phyloP scores from a whole-genome alignment of 2,113 vertebrate genomes.

The Oryzias curvinotus region DNA sequence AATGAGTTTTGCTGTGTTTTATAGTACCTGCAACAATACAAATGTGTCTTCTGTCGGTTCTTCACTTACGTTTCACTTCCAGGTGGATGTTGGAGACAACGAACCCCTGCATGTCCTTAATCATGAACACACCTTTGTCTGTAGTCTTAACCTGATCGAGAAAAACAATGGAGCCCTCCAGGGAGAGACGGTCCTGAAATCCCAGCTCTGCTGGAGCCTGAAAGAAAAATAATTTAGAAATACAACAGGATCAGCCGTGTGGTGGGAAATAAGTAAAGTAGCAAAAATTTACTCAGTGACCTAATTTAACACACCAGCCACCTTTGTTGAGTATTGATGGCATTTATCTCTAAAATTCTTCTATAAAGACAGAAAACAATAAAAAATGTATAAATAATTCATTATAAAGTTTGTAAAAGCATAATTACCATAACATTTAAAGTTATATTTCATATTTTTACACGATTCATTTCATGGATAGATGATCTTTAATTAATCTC shows the following conservation, averaged over 20 bases:
- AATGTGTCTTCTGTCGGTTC: background rate
- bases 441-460: no score
- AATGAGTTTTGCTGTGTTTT: background rate
- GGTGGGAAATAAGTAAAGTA: no score
- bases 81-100: slow-evolving; percentile 66
- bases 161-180: slow-evolving; percentile 63
- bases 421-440: no score
- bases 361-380: no score
- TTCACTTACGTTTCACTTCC: slow-evolving; percentile 60
- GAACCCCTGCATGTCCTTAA: slow-evolving; percentile 68
- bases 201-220: slow-evolving; percentile 42
- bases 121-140: slow-evolving; percentile 67
- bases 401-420: no score
- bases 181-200: slow-evolving; percentile 60
- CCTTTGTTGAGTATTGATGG: no score
- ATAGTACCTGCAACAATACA: background rate
- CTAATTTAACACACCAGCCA: no score
- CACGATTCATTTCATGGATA: no score
- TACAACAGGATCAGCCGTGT: background rate
- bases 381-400: no score
- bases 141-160: slow-evolving; percentile 61
- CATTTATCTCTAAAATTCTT: no score
- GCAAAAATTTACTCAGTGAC: no score
- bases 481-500: no score
- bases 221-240: slow-evolving; percentile 11